Evolutionary conservation across 2,888 invertebrate genomes (phyloP).

Genomic region (Dusona sp.): DNA sequence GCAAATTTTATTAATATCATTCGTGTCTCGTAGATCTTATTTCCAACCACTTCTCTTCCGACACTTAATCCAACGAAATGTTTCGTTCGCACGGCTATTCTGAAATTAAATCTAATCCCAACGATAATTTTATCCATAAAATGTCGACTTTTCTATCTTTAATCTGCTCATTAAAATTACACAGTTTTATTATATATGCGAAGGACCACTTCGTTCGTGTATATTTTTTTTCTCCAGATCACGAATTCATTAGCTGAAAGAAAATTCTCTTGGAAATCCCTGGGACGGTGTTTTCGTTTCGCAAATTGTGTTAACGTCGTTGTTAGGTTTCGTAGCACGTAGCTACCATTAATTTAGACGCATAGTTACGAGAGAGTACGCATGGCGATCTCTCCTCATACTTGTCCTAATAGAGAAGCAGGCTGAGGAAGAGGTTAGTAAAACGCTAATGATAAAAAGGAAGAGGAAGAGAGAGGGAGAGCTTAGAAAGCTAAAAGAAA

Average conservation of each 20-base stretch:
- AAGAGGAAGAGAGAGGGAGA: conserved; percentile 12
- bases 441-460: conserved; percentile 46
- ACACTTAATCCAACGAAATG: conserved; percentile 10
- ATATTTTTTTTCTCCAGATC: background rate
- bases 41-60: conserved; percentile 25
- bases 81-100: conserved; percentile 3
- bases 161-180: background rate
- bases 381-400: conserved; percentile 29
- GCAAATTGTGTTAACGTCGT: background rate
- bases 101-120: background rate
- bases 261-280: background rate
- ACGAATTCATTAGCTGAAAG: background rate
- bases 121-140: background rate
- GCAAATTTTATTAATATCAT: conserved; percentile 47
- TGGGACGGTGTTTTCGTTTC: background rate
- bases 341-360: conserved; percentile 68
- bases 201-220: background rate
- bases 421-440: conserved; percentile 63
- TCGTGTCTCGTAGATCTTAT: conserved; percentile 23
- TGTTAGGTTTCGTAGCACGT: conserved; percentile 29
- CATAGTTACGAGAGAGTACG: conserved; percentile 63
- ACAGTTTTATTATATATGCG: background rate
- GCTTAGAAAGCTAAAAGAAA: conserved; percentile 20
- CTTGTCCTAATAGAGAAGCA: conserved; percentile 35
- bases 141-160: background rate